Base-by-base conservation (phyloP, 2,797 vertebrate species). In the Mormyrus proboscirostris region DNA sequence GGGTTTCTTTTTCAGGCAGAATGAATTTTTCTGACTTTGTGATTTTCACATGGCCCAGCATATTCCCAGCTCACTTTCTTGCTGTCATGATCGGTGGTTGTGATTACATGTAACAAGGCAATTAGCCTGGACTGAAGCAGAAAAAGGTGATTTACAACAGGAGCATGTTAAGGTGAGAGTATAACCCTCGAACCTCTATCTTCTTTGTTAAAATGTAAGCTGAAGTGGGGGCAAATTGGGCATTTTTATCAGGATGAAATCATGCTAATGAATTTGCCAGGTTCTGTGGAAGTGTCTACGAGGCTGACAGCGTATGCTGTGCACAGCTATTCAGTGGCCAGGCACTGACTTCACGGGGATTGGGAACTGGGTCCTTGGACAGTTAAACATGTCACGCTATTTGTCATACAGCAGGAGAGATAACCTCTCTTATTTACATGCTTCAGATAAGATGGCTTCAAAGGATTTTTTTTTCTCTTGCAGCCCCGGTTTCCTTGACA, bases 371-470 rank as follows among this genome's bases (percentile, higher is more conserved):
- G 89, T 88, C 57, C 86, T 91, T 85, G 88, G 90, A 91, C 89
- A 92, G 91, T 92, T 89, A 91, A 91, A 91, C 92, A 91, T 92
- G 93, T 93, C 92, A 92, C 92, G 92, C 90, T 91, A 92, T 92
- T 92, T 94, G 93, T 93, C 93, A 86, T 89, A 91, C 90, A 91
- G 92, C 92, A 88, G 92, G 89, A 88, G 89, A 90, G 93, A 94
- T 94, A 95, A 95, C 94, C 95, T 95, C 93, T 95, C 94, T 95
- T 95, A 95, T 95, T 95, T 93, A 93, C 94, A 93, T 94, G 93
- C 94, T 94, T 95, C 94, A 95, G 95, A 95, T 93, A 90, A 92
- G 88, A 83, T 49, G 89, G 89, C 93, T 95, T 95, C 92, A 94
- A 95, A 93, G 94, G 93, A 91, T 93, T 93, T 93, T 94, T 94